Conservation (phyloP, 2,888 invertebrate genomes). For the Alviniconcha strummeri region DNA sequence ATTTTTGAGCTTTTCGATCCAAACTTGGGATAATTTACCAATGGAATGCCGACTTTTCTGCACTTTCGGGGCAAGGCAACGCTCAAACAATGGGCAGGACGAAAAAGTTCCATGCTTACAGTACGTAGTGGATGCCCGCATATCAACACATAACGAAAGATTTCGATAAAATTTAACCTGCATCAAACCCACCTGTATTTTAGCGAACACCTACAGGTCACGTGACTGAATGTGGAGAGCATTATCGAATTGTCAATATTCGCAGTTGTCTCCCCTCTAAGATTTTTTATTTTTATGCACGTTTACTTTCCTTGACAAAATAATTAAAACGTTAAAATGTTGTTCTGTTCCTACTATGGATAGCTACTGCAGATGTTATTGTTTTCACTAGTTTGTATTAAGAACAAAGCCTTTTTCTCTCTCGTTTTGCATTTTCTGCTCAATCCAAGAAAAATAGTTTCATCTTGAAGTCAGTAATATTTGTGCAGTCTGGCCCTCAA, state of each 20-base stretch:
- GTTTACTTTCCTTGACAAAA: not conserved
- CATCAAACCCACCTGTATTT: constrained; percentile 25
- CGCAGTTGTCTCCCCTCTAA: constrained; percentile 9
- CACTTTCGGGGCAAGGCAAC: not conserved
- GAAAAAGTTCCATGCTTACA: not conserved
- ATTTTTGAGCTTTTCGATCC: not conserved
- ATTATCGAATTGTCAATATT: constrained; percentile 27
- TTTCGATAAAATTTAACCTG: not conserved
- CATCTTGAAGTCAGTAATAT: no score
- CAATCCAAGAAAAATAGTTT: no score
- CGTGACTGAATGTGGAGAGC: constrained; percentile 22
- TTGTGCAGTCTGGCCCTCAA: no score
- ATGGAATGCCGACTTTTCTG: not conserved
- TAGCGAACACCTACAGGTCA: constrained; percentile 24
- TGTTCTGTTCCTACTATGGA: no score
- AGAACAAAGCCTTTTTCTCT: no score
- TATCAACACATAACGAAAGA: not conserved
- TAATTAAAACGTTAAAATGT: no score
- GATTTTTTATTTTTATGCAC: not conserved
- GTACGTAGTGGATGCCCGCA: not conserved
- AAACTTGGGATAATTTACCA: constrained; percentile 13
- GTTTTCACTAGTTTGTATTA: no score
- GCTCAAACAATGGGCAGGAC: not conserved
- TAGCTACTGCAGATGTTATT: no score
- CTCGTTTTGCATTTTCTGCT: no score